phyloP scores from a whole-genome alignment of 1,140 invertebrate genomes.

The Bombus turneri region DNA sequence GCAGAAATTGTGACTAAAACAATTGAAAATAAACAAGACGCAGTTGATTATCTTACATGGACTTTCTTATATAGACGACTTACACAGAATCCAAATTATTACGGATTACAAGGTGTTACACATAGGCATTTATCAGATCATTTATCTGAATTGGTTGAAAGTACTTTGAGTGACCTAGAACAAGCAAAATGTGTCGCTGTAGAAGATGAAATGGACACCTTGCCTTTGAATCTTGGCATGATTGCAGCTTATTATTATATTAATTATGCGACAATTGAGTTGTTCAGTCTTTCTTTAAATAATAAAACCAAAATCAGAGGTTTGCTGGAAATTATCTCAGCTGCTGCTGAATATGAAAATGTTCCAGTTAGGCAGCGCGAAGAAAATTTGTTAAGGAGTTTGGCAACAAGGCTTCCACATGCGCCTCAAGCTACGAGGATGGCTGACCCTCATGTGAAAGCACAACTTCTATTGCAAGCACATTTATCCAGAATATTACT shows the following conservation, averaged over 20 bases:
- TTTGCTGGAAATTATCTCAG: slow-evolving; percentile 98
- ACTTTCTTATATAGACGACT: slow-evolving; percentile 98
- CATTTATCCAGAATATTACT: slow-evolving; percentile 97
- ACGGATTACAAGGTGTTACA: slow-evolving; percentile 98
- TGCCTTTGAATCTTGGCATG: slow-evolving; percentile 99
- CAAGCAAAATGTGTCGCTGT: slow-evolving; percentile 99
- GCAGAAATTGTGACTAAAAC: slow-evolving; percentile 99
- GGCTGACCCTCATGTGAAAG: slow-evolving; percentile 99
- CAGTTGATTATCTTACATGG: slow-evolving; percentile 99
- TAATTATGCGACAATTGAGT: slow-evolving; percentile 99
- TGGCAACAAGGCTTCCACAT: slow-evolving; percentile 90
- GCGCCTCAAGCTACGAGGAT: slow-evolving; percentile 87
- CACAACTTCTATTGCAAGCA: slow-evolving; percentile 97
- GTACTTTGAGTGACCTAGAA: slow-evolving; percentile 96
- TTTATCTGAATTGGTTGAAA: slow-evolving; percentile 98
- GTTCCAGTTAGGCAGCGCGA: slow-evolving; percentile 98
- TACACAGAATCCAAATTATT: slow-evolving; percentile 99
- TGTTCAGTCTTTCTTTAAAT: slow-evolving; percentile 98
- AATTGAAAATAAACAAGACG: slow-evolving; percentile 99
- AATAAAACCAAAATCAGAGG: slow-evolving; percentile 99
- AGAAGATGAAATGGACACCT: slow-evolving; percentile 98
- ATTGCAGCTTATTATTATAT: slow-evolving; percentile 99
- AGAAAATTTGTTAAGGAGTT: slow-evolving; percentile 92
- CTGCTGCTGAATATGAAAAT: slow-evolving; percentile 97
- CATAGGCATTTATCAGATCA: slow-evolving; percentile 99